A percentile compares a stretch with the other conserved stretches of the same genome.
These are phyloP conservation scores for Psephotus haematonotus DNA, from an alignment of 2,113 vertebrate genomes.

Conservation along the genomic window DNA sequence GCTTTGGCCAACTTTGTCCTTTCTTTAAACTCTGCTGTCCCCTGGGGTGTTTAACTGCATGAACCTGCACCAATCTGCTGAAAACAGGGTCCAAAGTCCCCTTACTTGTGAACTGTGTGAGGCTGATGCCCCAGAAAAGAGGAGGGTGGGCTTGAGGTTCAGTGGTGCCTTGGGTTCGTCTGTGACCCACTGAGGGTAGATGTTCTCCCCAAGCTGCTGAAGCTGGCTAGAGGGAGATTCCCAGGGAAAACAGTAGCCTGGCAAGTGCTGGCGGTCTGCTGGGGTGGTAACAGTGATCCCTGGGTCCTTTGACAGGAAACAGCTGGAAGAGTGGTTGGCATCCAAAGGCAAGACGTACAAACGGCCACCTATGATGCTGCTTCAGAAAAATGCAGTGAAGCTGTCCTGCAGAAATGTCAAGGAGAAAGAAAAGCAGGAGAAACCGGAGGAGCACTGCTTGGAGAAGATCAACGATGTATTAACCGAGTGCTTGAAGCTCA, in stretches of 20 bases:
- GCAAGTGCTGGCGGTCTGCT: neutral
- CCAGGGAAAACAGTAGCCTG: neutral
- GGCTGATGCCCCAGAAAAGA: neutral
- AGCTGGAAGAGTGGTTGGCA: conserved; percentile 87
- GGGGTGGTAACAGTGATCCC: neutral
- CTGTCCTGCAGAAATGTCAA: conserved; percentile 72
- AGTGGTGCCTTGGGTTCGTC: neutral
- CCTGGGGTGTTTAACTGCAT: neutral
- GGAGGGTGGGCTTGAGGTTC: neutral
- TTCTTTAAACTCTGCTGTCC: neutral
- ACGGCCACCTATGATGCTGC: conserved; percentile 84
- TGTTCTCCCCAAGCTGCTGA: neutral
- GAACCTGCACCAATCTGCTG: neutral
- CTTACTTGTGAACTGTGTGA: neutral
- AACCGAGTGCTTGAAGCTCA: conserved; percentile 80
- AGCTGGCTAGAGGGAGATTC: neutral
- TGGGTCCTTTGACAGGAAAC: conserved; percentile 72
- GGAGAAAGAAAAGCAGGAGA: conserved; percentile 77
- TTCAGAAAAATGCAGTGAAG: conserved; percentile 49
- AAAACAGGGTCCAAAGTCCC: neutral
- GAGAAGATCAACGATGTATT: conserved; percentile 76
- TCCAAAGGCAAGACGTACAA: conserved; percentile 89
- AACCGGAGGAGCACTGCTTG: conserved; percentile 65
- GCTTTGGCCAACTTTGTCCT: neutral
- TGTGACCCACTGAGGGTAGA: accelerated